Base-by-base conservation (phyloP, 1,140 invertebrate genomes). In the Drosophila willistoni region DNA sequence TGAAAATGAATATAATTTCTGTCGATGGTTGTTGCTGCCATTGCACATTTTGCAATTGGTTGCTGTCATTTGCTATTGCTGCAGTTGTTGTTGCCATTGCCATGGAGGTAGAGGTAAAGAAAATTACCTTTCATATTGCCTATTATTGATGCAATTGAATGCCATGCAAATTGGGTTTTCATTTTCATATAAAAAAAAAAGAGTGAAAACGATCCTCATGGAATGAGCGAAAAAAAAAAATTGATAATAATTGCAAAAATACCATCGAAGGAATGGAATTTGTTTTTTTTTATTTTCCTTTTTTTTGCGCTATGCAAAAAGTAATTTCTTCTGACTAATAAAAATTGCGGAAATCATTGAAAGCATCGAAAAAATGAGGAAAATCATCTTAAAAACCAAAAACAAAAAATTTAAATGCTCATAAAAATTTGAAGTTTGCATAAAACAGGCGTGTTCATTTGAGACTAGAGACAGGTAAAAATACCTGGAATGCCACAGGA, bases 1-100 rank as follows among this genome's bases (percentile, higher is more conserved):
- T 82, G 82, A 86, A 86, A 87, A 87, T 87, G 79, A 82, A 87
- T 73, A 77, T 73, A 86, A 82, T 79, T 79, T 75, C 51, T 22
- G 44, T 51, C 17, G 44, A 51, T 51, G 44, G 44, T 22, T 51
- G 17, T n/a, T 51, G 44, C 6, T 51, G 44, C 6, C 51, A 39
- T 13, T 71, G 67, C 71, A 29, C 73, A 76, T 76, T 75, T 66
- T 74, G 44, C 59, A 25, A 42, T 73, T 56, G 61, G 64, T 22
- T 36, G 59, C 17, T 67, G 65, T 34, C 19, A 19, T 39, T 64
- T 17, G 4, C 14, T 1, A 7, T 51, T 34, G 25, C 29, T 12
- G 44, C 10, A 17, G 57, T 14, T 36, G 39, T 19, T 61, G 47
- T 47, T 60, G 22, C 19, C 33, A 36, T 68, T 63, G 55, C 33